A percentile compares a stretch with the other conserved stretches of the same genome.
Conservation (phyloP, 2,888 invertebrate genomes). For the Rhagonycha fulva region DNA sequence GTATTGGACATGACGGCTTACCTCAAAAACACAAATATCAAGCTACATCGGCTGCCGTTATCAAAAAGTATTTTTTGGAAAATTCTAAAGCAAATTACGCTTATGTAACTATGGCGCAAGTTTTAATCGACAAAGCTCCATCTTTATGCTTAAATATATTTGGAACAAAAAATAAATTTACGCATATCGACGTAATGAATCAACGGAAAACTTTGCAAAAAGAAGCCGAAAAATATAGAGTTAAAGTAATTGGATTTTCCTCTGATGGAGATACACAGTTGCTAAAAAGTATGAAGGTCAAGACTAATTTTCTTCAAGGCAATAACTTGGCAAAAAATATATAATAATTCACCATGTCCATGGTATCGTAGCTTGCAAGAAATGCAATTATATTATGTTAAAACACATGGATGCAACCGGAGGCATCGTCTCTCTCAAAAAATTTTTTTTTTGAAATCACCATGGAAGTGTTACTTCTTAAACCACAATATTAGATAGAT, state of each 20-base stretch:
- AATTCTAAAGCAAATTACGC: slow-evolving; percentile 19
- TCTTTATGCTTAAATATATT: slow-evolving; percentile 32
- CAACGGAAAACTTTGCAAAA: slow-evolving; percentile 28
- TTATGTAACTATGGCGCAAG: slow-evolving; percentile 30
- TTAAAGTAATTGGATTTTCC: not conserved
- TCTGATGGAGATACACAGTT: not conserved
- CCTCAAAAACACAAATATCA: slow-evolving; percentile 6
- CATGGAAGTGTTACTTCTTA: too few species aligned
- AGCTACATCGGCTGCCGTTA: slow-evolving; percentile 13
- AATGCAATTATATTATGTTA: too few species aligned
- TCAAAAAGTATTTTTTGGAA: slow-evolving; percentile 17
- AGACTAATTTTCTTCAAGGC: not conserved
- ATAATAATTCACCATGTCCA: too few species aligned
- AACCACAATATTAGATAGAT: too few species aligned
- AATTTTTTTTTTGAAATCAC: too few species aligned
- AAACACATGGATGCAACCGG: too few species aligned
- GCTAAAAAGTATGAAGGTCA: not conserved
- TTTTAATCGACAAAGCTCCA: slow-evolving; percentile 13
- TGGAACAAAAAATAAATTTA: slow-evolving; percentile 35
- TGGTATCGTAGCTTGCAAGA: too few species aligned
- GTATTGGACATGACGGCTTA: slow-evolving; percentile 23
- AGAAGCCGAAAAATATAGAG: not conserved
- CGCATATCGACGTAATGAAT: slow-evolving; percentile 19
- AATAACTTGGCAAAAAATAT: too few species aligned
- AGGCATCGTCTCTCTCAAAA: too few species aligned